Conservation (phyloP, 1,140 invertebrate species). For the Geopemphigus sp. region DNA sequence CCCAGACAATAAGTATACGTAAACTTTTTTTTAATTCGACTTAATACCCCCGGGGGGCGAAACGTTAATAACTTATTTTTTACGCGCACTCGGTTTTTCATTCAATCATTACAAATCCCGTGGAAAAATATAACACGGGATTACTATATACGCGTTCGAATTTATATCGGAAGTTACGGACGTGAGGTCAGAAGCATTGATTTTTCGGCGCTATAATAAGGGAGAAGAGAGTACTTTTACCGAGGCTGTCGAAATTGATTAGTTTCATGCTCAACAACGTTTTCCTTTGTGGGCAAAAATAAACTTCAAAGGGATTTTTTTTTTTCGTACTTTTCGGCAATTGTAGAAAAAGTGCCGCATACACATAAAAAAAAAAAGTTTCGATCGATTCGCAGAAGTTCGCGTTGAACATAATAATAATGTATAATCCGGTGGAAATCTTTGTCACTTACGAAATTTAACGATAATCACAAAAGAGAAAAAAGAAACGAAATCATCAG, state of each 20-base stretch:
- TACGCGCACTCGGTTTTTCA: background rate
- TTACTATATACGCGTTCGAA: background rate
- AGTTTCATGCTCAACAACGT: background rate
- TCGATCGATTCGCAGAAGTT: background rate
- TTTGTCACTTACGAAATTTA: background rate
- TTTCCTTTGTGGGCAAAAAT: background rate
- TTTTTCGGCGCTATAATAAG: background rate
- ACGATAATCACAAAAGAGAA: slow-evolving; percentile 9
- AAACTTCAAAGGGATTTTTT: background rate
- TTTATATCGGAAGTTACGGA: background rate
- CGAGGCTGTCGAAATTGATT: background rate
- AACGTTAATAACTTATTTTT: background rate
- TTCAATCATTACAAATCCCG: background rate
- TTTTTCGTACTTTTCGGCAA: background rate
- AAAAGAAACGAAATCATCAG: slow-evolving; percentile 15
- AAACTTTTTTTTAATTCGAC: slow-evolving; percentile 15
- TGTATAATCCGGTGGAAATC: background rate
- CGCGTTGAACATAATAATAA: background rate
- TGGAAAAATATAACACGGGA: background rate
- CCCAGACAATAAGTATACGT: background rate
- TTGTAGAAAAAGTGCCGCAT: background rate
- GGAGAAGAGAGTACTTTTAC: background rate
- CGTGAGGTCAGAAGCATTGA: background rate
- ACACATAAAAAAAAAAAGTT: slow-evolving; percentile 15
- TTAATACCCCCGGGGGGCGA: background rate